A percentile compares a stretch with the other conserved stretches of the same genome.
Evolutionary conservation across 2,113 vertebrate species (phyloP).

Genomic region (Psilopogon haemacephalus): DNA sequence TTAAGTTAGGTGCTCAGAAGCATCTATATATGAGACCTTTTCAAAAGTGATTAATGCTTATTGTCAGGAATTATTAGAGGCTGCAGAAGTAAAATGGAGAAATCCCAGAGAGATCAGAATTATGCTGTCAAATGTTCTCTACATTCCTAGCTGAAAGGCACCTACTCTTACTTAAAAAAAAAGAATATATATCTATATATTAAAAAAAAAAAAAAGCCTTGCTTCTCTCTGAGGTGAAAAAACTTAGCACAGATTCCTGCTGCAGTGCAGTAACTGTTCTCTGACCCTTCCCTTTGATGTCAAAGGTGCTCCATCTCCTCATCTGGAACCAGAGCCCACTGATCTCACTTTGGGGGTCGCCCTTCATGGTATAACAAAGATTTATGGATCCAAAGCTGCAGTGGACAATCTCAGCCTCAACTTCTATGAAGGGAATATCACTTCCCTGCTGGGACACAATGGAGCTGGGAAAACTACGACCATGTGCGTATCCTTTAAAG

Average conservation of each 20-base stretch:
- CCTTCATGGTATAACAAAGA: constrained; percentile 89
- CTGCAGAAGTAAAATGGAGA: not conserved
- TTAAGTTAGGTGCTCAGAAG: not conserved
- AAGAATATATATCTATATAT: no score
- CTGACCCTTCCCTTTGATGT: not conserved
- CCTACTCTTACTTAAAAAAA: no score
- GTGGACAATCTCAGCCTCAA: constrained; percentile 89
- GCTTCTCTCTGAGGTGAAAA: not conserved
- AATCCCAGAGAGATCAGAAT: not conserved
- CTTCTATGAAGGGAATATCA: constrained; percentile 94
- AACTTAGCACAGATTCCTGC: not conserved
- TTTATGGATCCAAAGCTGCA: constrained; percentile 84
- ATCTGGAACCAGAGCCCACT: constrained; percentile 80
- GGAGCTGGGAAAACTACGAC: constrained; percentile 98
- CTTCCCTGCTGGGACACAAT: constrained; percentile 92
- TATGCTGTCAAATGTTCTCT: not conserved
- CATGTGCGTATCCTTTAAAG: constrained; percentile 79
- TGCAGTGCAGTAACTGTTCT: not conserved
- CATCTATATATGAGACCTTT: not conserved
- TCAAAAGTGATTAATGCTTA: not conserved
- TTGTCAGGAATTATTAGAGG: constrained; percentile 16
- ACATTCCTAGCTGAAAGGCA: not conserved
- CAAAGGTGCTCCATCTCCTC: constrained; percentile 67
- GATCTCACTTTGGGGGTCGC: constrained; percentile 86
- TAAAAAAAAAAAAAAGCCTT: no score